These are phyloP conservation scores for Harpagifer antarcticus DNA, from an alignment of 2,797 vertebrate genomes.

Conservation along the genomic window DNA sequence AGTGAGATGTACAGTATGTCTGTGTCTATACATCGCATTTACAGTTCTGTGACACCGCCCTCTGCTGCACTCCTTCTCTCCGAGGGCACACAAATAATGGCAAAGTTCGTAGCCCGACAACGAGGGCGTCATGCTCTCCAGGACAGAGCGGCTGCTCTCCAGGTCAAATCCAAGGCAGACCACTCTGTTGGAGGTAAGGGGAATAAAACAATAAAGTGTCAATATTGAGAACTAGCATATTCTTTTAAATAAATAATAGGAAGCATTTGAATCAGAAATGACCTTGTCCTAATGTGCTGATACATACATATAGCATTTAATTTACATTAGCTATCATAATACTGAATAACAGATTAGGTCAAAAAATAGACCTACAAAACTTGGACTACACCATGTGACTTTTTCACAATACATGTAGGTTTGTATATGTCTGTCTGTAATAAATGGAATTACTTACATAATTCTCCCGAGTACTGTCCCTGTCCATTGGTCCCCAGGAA, in stretches of 20 bases:
- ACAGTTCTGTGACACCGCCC: slow-evolving; percentile 87
- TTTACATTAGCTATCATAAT: background rate
- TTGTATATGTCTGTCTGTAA: slow-evolving; percentile 11
- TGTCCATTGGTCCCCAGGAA: slow-evolving; percentile 94
- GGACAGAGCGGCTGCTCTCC: slow-evolving; percentile 85
- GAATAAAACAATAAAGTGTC: background rate
- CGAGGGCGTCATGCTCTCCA: slow-evolving; percentile 84
- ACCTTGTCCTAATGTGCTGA: no score
- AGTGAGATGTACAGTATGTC: slow-evolving; percentile 94
- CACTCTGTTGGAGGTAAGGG: slow-evolving; percentile 88
- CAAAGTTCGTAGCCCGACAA: slow-evolving; percentile 90
- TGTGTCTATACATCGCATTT: slow-evolving; percentile 99
- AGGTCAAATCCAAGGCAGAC: slow-evolving; percentile 71
- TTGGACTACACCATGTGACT: slow-evolving; percentile 7
- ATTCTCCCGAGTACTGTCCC: slow-evolving; percentile 96
- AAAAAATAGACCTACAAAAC: background rate
- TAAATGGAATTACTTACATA: slow-evolving; percentile 88
- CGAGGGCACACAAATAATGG: slow-evolving; percentile 91
- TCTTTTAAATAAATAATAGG: background rate
- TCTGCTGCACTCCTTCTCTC: slow-evolving; percentile 68
- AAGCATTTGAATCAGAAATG: no score
- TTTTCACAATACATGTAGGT: background rate
- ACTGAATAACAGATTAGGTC: background rate
- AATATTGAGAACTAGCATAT: background rate
- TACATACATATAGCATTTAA: background rate